Evolutionary conservation across 2,797 vertebrate species (phyloP), one percentile per base, ranked within the genome.

Genomic region (Macroramphosus scolopax): DNA sequence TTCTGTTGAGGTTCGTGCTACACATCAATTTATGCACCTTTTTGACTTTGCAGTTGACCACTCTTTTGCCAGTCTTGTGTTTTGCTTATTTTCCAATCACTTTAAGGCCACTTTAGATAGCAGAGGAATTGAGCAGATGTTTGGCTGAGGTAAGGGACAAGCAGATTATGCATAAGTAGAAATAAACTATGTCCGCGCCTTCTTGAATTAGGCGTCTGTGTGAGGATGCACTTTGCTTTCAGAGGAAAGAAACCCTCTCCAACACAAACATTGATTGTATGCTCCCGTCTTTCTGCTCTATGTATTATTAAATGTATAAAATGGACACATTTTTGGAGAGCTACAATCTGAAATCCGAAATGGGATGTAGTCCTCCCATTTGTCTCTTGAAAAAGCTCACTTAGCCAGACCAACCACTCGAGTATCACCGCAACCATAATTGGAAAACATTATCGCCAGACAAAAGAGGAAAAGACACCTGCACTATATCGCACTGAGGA

Each of bases 301-400:
- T n/a, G n/a, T n/a, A n/a, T n/a, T n/a, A n/a, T n/a, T n/a, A n/a
- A n/a, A n/a, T n/a, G n/a, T n/a, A n/a, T n/a, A n/a, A n/a, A n/a
- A n/a, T n/a, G n/a, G n/a, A n/a, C n/a, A n/a, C n/a, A n/a, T n/a
- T n/a, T n/a, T n/a, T n/a, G n/a, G n/a, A n/a, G n/a, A n/a, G n/a
- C n/a, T n/a, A 34, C 36, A 41, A 59, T 58, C 36, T 53, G 10
- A 68, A 58, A 59, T 58, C 57, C 43, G 17, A 39, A 43, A 46
- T 61, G 36, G 20, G 39, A n/a, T 41, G 45, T 60, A 17, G 51
- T 44, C 28, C 42, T 54, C 30, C 18, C 43, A 46, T 53, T 65
- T 69, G 30, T 18, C 14, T 57, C 47, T 25, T 53, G 9, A 63
- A 69, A 71, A 66, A 64, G 34, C 43, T 32, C 54, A 59, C 54